Conservation (phyloP, 1,140 invertebrate species). For the Conopomorpha cramerella region DNA sequence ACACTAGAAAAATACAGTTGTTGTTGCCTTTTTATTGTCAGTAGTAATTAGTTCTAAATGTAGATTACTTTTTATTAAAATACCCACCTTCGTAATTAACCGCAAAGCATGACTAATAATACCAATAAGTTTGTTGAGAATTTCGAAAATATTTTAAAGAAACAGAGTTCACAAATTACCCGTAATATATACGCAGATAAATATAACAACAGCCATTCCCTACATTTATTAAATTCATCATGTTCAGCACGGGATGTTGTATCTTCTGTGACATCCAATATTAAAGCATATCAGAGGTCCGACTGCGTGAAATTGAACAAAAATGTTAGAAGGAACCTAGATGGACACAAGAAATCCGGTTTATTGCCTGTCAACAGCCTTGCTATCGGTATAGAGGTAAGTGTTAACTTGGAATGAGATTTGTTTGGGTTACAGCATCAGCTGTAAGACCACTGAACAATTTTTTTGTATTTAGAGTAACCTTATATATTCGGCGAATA, state of each 20-base stretch:
- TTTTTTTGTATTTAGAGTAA: too few species aligned
- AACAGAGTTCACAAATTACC: conserved; percentile 6
- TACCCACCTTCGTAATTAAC: too few species aligned
- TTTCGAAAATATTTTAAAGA: conserved; percentile 16
- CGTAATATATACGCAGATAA: conserved; percentile 8
- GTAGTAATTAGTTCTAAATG: too few species aligned
- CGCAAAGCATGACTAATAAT: too few species aligned
- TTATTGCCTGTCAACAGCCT: conserved; percentile 20
- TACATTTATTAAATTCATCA: too few species aligned
- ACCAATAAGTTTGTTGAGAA: conserved; percentile 6
- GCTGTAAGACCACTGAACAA: too few species aligned
- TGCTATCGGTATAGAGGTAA: conserved; percentile 10
- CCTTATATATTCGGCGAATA: too few species aligned
- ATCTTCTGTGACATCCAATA: conserved; percentile 13
- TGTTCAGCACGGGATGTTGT: conserved; percentile 22
- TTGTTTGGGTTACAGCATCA: too few species aligned
- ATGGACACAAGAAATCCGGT: conserved; percentile 9
- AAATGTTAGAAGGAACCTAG: not conserved
- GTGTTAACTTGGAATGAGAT: too few species aligned
- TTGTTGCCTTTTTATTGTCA: too few species aligned
- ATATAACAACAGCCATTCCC: not conserved
- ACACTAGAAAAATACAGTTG: too few species aligned
- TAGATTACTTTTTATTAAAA: too few species aligned
- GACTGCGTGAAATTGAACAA: conserved; percentile 12
- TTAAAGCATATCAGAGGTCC: conserved; percentile 24